These are phyloP conservation scores for Protonibea diacanthus DNA, from an alignment of 2,797 vertebrate species.

Conservation along the genomic window DNA sequence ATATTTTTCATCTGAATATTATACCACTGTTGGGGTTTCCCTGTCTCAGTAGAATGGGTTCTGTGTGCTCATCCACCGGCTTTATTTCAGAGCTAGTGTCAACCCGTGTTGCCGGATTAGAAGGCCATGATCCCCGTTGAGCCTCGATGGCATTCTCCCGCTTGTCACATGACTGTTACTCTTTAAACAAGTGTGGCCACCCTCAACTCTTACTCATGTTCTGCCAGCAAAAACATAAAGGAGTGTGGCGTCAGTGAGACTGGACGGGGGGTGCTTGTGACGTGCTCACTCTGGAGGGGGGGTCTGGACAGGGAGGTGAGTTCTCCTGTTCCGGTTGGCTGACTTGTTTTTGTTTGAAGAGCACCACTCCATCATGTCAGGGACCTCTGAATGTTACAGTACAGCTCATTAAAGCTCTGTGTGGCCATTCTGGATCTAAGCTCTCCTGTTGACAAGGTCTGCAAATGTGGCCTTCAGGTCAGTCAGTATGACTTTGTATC, in stretches of 20 bases:
- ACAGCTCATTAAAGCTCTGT: slow-evolving; percentile 44
- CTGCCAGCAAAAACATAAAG: slow-evolving; percentile 18
- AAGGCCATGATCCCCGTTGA: slow-evolving; percentile 75
- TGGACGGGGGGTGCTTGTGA: slow-evolving; percentile 19
- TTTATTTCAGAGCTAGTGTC: slow-evolving; percentile 67
- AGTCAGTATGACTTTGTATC: background rate
- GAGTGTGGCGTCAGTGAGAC: slow-evolving; percentile 29
- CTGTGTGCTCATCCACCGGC: slow-evolving; percentile 45
- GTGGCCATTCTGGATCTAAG: background rate
- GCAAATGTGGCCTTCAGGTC: background rate
- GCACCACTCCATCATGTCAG: slow-evolving; percentile 9
- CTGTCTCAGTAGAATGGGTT: background rate
- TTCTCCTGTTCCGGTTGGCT: slow-evolving; percentile 7
- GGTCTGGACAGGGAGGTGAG: slow-evolving; percentile 7
- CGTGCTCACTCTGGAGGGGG: slow-evolving; percentile 4
- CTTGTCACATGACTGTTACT: slow-evolving; percentile 57
- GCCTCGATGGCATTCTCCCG: slow-evolving; percentile 51
- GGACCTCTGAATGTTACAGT: slow-evolving; percentile 32
- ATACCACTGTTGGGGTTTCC: background rate
- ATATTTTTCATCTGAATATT: slow-evolving; percentile 21
- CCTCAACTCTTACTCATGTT: slow-evolving; percentile 31
- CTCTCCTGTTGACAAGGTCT: slow-evolving; percentile 11
- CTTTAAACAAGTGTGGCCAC: slow-evolving; percentile 34
- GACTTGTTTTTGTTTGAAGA: slow-evolving; percentile 16
- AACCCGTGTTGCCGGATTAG: slow-evolving; percentile 76